Percentiles rank a stretch among this genome's conserved stretches.
phyloP scores from a whole-genome alignment of 2,113 vertebrate genomes.

The Chamaea fasciata region DNA sequence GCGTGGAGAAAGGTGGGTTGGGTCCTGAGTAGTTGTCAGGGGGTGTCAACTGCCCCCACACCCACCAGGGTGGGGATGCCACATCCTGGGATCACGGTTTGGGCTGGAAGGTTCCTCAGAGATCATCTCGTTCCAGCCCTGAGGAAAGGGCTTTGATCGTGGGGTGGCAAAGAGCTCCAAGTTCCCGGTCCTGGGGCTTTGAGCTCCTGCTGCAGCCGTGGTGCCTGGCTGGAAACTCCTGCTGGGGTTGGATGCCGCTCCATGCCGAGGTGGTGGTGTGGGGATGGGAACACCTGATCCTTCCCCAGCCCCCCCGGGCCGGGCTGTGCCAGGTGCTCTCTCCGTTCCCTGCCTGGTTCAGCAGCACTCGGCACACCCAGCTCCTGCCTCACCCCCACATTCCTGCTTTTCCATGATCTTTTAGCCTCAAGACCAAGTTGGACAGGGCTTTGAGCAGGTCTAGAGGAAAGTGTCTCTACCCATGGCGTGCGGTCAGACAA shows the following conservation, averaged over 20 bases:
- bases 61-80: not conserved
- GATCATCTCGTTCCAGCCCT: not conserved
- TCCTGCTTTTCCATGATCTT: not conserved
- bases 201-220: rapidly evolving
- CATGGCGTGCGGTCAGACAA: not conserved
- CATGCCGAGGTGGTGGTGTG: rapidly evolving
- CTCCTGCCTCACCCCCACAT: not conserved
- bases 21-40: not conserved
- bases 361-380: not conserved
- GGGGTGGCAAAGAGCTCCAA: not conserved
- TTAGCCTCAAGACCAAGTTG: not conserved
- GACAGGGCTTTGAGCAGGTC: not conserved
- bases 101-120: not conserved
- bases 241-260: rapidly evolving
- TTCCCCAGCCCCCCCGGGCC: not conserved
- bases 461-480: not conserved
- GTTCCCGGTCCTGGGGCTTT: not conserved
- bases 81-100: not conserved
- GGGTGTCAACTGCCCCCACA: rapidly evolving
- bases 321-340: not conserved
- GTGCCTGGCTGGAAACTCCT: not conserved
- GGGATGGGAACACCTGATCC: not conserved
- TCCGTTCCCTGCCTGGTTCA: not conserved
- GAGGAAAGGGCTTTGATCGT: not conserved
- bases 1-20: not conserved